phyloP scores from a whole-genome alignment of 2,888 invertebrate species.

The Trissonchulus sp. region DNA sequence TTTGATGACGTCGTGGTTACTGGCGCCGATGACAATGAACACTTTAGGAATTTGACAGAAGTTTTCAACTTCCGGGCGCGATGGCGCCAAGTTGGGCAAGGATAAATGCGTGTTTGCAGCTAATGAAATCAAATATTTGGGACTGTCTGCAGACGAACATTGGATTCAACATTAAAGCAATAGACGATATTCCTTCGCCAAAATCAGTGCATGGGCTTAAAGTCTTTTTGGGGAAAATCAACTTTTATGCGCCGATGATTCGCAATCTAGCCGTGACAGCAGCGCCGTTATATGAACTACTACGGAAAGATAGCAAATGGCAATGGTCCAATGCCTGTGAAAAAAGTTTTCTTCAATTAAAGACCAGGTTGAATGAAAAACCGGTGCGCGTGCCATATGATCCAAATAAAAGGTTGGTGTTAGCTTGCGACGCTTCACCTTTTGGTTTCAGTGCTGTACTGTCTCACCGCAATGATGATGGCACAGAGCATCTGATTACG shows the following conservation, averaged over 20 bases:
- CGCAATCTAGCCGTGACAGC: no score
- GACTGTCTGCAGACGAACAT: neutral
- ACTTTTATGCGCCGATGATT: neutral
- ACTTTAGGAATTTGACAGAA: neutral
- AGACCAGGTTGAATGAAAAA: no score
- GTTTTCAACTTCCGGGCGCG: neutral
- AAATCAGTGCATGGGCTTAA: neutral
- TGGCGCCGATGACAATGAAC: neutral
- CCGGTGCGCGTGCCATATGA: no score
- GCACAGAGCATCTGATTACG: neutral
- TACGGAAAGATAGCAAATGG: neutral
- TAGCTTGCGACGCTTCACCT: no score
- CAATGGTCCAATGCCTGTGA: neutral
- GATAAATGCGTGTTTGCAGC: neutral
- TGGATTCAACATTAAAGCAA: slow-evolving; percentile 31
- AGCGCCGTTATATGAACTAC: neutral
- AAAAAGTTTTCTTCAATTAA: neutral
- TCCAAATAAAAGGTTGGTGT: no score
- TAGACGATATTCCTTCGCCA: slow-evolving; percentile 21
- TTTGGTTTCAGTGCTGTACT: no score
- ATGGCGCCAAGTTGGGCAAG: neutral
- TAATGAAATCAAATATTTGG: neutral
- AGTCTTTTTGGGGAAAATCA: neutral
- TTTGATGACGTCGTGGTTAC: no score
- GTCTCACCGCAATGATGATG: slow-evolving; percentile 5